These are phyloP conservation scores for Harpagifer antarcticus DNA, from an alignment of 2,797 vertebrate species.

Conservation along the genomic window DNA sequence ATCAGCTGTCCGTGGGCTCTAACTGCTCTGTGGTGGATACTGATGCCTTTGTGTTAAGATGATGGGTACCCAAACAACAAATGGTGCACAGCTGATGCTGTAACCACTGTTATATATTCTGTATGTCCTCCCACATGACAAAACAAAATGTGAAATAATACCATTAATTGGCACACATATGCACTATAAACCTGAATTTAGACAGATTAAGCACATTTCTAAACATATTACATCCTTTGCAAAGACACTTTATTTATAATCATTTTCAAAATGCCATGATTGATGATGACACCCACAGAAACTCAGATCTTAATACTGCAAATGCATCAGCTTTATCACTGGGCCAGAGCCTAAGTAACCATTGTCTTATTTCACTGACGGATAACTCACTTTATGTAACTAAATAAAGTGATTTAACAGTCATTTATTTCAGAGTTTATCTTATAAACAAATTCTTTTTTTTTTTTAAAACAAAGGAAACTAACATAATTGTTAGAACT, in stretches of 20 bases:
- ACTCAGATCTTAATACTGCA: too few species aligned
- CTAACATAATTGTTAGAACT: neutral
- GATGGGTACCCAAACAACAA: slow-evolving; percentile 34
- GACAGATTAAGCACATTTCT: neutral
- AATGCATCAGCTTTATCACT: too few species aligned
- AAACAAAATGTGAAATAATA: slow-evolving; percentile 1
- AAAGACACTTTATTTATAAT: too few species aligned
- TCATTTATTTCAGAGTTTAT: too few species aligned
- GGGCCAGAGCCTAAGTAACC: too few species aligned
- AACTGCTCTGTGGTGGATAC: slow-evolving; percentile 25
- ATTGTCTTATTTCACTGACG: too few species aligned
- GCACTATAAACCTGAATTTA: neutral
- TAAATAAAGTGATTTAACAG: too few species aligned
- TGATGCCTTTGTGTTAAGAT: slow-evolving; percentile 45
- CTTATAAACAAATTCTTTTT: too few species aligned
- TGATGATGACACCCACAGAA: too few species aligned
- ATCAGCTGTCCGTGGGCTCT: slow-evolving; percentile 40
- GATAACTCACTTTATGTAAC: too few species aligned
- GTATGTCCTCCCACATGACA: slow-evolving; percentile 23
- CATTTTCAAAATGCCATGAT: too few species aligned
- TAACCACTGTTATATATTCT: slow-evolving; percentile 30
- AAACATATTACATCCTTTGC: neutral
- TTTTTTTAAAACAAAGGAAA: too few species aligned
- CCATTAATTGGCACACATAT: neutral
- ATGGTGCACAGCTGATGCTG: slow-evolving; percentile 14